Evolutionary conservation across 1,140 invertebrate genomes (phyloP), one percentile per base, ranked within the genome.

Genomic region (Bombus consobrinus): DNA sequence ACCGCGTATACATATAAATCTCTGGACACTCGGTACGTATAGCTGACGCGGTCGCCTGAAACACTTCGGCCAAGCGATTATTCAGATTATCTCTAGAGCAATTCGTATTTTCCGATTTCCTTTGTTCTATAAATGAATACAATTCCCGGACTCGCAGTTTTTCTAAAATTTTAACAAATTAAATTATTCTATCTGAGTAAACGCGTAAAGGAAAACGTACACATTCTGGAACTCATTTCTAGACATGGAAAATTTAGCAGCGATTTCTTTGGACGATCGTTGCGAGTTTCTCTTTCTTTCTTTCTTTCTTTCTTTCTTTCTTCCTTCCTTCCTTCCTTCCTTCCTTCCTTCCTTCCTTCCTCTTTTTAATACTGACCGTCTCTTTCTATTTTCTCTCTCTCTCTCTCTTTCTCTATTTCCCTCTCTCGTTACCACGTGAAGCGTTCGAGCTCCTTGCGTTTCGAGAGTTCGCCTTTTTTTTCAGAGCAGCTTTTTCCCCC

Each of bases 1-100:
- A 81, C 9, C 5, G 64, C 6, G n/a, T 25, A 18, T 28, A 87
- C 37, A 57, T 83, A 43, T 87, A 76, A 87, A 89, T 89, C 76
- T 71, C 78, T 13, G 41, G 13, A 3, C 4, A 12, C 28, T 12
- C 43, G 37, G n/a, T 53, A 57, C 69, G 39, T 53, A n/a, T 39
- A 22, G 12, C 13, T 41, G 37, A 41, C 76, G 59, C 10, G 32
- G 25, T 43, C 25, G 68, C 0, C 4, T 32, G 5, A 37, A 18
- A 66, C n/a, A 15, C 5, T 53, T 74, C 4, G n/a, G 1, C 5
- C 1, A 3, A 18, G 0, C 25, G 3, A 57, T 32, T 10, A 15
- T 28, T 47, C 2, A 34, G 25, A 59, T 76, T 43, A 78, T 59
- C 9, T 28, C 28, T 12, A 22, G 3, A 1, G 15, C 13, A 18